Evolutionary conservation across 2,113 vertebrate species (phyloP).

Genomic region (Ctenodactylus gundi): DNA sequence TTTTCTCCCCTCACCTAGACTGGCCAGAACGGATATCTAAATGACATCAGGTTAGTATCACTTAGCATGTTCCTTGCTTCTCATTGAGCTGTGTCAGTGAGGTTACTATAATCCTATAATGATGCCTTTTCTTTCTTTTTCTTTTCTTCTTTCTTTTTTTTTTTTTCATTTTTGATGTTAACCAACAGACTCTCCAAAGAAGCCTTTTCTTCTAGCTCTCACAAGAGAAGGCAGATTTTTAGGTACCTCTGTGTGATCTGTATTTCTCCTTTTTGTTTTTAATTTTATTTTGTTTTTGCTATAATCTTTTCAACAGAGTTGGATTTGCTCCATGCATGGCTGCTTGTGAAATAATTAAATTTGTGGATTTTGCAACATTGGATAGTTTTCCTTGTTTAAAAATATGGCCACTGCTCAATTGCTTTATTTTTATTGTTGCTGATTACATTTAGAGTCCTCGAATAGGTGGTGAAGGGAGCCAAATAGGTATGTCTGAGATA

Average conservation of each 20-base stretch:
- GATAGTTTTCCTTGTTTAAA: conserved; percentile 57
- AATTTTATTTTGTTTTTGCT: conserved; percentile 70
- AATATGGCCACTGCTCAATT: conserved; percentile 46
- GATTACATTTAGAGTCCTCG: conserved; percentile 52
- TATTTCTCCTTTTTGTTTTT: conserved; percentile 50
- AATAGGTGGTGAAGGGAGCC: conserved; percentile 37
- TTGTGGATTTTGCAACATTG: conserved; percentile 78
- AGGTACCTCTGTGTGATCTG: conserved; percentile 89
- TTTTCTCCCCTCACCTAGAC: conserved; percentile 88
- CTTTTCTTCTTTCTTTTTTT: conserved; percentile 57
- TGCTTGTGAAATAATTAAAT: conserved; percentile 86
- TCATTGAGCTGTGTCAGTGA: conserved; percentile 65
- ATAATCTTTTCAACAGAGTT: conserved; percentile 85
- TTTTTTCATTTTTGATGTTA: conserved; percentile 87
- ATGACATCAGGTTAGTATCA: conserved; percentile 95
- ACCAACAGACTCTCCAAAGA: conserved; percentile 95
- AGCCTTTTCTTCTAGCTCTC: conserved; percentile 95
- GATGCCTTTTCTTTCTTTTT: conserved; percentile 81
- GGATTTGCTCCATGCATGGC: conserved; percentile 89
- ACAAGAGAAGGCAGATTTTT: conserved; percentile 96
- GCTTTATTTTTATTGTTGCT: conserved; percentile 63
- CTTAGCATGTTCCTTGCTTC: conserved; percentile 47
- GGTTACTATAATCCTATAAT: conserved; percentile 69
- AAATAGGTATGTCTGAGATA: conserved; percentile 42
- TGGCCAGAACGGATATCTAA: conserved; percentile 98